Evolutionary conservation across 92 coral and sea anemone species (phyloP).

Genomic region (Galaxea fascicularis): DNA sequence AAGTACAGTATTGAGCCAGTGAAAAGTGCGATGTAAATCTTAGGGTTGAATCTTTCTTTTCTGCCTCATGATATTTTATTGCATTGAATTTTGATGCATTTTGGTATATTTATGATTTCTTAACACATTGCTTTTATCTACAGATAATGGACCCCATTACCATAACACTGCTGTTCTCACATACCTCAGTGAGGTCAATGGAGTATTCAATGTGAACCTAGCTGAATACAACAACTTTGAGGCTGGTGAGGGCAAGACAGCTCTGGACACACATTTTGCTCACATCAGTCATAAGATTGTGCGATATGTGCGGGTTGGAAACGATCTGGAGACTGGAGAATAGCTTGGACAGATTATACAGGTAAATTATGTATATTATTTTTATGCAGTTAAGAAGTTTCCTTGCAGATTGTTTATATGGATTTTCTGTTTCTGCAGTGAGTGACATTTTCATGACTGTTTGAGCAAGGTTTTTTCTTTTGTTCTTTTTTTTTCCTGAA

Average conservation of each 20-base stretch:
- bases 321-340: constrained; percentile 44
- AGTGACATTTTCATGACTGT: too few species aligned
- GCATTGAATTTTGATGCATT: too few species aligned
- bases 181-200: constrained; percentile 38
- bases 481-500: too few species aligned
- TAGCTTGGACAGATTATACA: constrained; percentile 7
- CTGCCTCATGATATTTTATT: too few species aligned
- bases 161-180: constrained; percentile 46
- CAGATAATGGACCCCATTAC: constrained; percentile 67
- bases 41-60: too few species aligned
- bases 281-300: constrained; percentile 45
- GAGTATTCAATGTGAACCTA: constrained; percentile 25
- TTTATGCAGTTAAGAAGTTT: too few species aligned
- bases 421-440: too few species aligned
- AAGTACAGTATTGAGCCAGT: too few species aligned
- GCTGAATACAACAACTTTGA: constrained; percentile 30
- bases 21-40: too few species aligned
- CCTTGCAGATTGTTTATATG: too few species aligned
- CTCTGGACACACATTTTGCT: constrained; percentile 61
- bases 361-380: constrained; percentile 7
- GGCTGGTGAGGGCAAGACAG: constrained; percentile 64
- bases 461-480: too few species aligned
- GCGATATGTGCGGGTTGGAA: constrained; percentile 44
- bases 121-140: neutral
- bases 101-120: too few species aligned